phyloP scores from a whole-genome alignment of 2,888 invertebrate genomes.

The Matsumyia berberina region DNA sequence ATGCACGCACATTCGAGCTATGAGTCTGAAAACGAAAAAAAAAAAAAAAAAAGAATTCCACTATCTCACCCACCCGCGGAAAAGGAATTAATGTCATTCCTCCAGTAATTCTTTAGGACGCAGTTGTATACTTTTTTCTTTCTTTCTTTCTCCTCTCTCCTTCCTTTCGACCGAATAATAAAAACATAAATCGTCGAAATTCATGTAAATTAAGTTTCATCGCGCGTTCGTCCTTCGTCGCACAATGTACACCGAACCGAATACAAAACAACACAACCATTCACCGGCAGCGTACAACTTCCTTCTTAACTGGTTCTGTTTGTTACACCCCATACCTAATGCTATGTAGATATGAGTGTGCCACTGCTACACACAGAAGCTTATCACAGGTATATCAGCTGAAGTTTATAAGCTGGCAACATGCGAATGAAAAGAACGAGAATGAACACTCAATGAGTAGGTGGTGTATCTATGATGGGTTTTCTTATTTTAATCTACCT shows the following conservation, averaged over 20 bases:
- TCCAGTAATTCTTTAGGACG: slow-evolving; percentile 56
- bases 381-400: slow-evolving; percentile 74
- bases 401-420: slow-evolving; percentile 79
- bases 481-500: slow-evolving; percentile 51
- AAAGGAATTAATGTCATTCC: slow-evolving; percentile 71
- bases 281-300: slow-evolving; percentile 56
- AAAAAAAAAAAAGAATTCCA: slow-evolving; percentile 31
- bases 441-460: slow-evolving; percentile 11
- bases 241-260: slow-evolving; percentile 26
- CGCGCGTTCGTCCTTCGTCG: slow-evolving; percentile 77
- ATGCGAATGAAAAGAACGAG: slow-evolving; percentile 77
- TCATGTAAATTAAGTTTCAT: slow-evolving; percentile 80
- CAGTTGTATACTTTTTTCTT: slow-evolving; percentile 72
- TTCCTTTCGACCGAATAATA: slow-evolving; percentile 70
- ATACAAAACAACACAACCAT: slow-evolving; percentile 1
- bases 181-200: slow-evolving; percentile 77
- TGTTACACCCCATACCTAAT: slow-evolving; percentile 44
- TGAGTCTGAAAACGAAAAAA: background rate
- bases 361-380: slow-evolving; percentile 68
- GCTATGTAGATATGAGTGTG: slow-evolving; percentile 15
- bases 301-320: slow-evolving; percentile 74
- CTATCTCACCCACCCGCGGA: slow-evolving; percentile 65
- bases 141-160: slow-evolving; percentile 19
- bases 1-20: slow-evolving; percentile 71
- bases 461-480: slow-evolving; percentile 51